Evolutionary conservation across 2,888 invertebrate species (phyloP).

Genomic region (Neoscelio sp.): DNA sequence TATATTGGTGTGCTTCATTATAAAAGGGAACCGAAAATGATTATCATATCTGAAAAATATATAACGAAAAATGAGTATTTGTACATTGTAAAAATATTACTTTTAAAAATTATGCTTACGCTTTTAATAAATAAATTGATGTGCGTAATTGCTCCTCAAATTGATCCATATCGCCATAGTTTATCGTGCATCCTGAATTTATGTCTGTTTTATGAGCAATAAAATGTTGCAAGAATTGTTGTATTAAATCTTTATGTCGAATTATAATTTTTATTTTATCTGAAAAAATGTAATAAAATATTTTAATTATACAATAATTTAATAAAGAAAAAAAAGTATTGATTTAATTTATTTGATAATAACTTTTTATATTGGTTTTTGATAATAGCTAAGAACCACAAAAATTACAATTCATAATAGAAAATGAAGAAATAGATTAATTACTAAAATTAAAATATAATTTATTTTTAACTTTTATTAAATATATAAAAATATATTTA

Average conservation of each 20-base stretch:
- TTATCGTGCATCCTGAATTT: constrained; percentile 34
- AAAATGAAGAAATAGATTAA: too few species aligned
- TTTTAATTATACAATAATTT: too few species aligned
- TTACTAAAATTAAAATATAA: too few species aligned
- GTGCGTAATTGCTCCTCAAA: constrained; percentile 26
- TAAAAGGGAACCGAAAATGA: constrained; percentile 35
- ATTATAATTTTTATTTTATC: constrained; percentile 39
- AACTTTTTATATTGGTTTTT: too few species aligned
- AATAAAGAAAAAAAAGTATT: neutral
- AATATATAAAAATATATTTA: too few species aligned
- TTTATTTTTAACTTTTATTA: too few species aligned
- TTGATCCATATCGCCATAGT: constrained; percentile 17
- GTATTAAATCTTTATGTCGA: constrained; percentile 31
- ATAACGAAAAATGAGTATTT: too few species aligned
- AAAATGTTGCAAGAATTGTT: constrained; percentile 27
- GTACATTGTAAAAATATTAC: too few species aligned
- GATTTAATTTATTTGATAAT: neutral
- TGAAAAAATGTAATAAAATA: too few species aligned
- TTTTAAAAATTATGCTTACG: too few species aligned
- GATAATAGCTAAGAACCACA: too few species aligned
- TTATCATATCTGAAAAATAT: constrained; percentile 42
- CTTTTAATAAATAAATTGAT: constrained; percentile 31
- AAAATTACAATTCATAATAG: too few species aligned
- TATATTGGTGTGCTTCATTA: constrained; percentile 35
- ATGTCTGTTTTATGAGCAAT: constrained; percentile 30